Evolutionary conservation across 2,888 invertebrate species (phyloP).

Genomic region (Watsonalla binaria): DNA sequence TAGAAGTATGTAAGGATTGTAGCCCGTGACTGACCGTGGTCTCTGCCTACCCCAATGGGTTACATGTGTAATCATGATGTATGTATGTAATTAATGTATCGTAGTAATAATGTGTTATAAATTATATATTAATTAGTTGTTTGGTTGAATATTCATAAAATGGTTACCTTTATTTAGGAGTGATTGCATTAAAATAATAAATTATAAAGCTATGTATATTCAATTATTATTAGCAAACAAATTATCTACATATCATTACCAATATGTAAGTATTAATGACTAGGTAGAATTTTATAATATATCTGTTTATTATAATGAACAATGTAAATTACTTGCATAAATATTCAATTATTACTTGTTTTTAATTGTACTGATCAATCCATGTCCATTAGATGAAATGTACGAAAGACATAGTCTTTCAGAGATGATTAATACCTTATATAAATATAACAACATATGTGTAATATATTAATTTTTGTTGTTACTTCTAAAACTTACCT

Average conservation of each 20-base stretch:
- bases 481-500: background rate
- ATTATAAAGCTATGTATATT: background rate
- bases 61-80: no score
- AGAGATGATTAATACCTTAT: constrained; percentile 41
- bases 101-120: no score
- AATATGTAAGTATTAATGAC: constrained; percentile 6
- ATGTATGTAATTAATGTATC: no score
- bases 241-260: constrained; percentile 32
- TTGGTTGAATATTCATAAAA: no score
- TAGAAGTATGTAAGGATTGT: no score
- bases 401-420: constrained; percentile 55
- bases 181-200: no score
- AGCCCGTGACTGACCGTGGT: no score
- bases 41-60: no score
- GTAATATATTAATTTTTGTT: background rate
- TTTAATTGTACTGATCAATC: constrained; percentile 29
- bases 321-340: constrained; percentile 1
- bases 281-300: background rate
- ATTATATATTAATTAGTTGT: no score
- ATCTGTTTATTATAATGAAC: background rate
- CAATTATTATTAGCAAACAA: constrained; percentile 10
- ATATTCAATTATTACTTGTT: constrained; percentile 1
- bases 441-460: constrained; percentile 21
- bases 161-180: no score
- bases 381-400: constrained; percentile 45